Evolutionary conservation across 1,140 invertebrate species (phyloP), one percentile per base, ranked within the genome.

Genomic region (Lysiphlebus fabarum): DNA sequence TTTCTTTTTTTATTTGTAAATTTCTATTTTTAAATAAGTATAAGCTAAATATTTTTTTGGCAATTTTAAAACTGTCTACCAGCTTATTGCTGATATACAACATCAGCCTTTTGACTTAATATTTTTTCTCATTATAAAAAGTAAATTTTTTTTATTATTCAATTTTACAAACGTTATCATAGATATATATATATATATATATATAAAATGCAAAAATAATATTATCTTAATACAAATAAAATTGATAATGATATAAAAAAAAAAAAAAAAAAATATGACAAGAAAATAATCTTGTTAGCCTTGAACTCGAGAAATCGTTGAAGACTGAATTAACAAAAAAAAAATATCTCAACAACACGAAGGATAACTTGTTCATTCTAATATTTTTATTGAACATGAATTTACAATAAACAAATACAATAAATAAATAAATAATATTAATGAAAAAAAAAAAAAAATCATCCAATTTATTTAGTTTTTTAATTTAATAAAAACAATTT

Each of bases 61-160:
- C 17, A 73, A 74, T 77, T 78, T 76, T 76, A 76, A 73, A 74
- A 70, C 65, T 59, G 59, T 60, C 63, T 67, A 67, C 62, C 62
- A 56, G 59, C 4, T 26, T 26, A 63, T 48, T 56, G 62, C 54
- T 26, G 51, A 53, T 61, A 62, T 71, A 70, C 17, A 26, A 26
- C 17, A 26, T 26, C 2, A 26, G 17, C 17, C 17, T 26, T 26
- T 4, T 26, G 17, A n/a, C 38, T 37, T 51, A 1, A 7, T 11
- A 7, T 38, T 11, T 51, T 51, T n/a, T 51, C 4, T 26, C 17
- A 26, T 26, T 26, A 26, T 26, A 26, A 26, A 26, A 26, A n/a
- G n/a, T n/a, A n/a, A n/a, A n/a, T n/a, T 26, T 4, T 2, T 26
- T 26, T 26, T 26, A 26, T 26, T n/a, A n/a, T 26, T 26, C 17